A percentile compares a stretch with the other conserved stretches of the same genome.
These are phyloP conservation scores for Myxocyprinus asiaticus DNA, from an alignment of 2,113 vertebrate genomes.

Conservation along the genomic window DNA sequence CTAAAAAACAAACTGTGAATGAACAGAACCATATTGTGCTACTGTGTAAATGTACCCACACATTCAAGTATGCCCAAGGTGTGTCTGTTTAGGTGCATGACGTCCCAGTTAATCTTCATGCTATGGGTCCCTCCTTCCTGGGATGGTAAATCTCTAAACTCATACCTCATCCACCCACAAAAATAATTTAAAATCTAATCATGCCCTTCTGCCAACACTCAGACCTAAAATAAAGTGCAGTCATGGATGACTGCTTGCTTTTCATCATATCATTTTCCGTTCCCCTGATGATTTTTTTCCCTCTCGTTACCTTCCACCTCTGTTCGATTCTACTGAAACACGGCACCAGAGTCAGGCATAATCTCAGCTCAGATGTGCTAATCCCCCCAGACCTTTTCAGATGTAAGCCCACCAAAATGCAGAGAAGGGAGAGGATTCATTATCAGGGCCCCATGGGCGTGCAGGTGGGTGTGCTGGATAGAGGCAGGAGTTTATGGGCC, in stretches of 20 bases:
- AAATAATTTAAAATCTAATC: constrained; percentile 37
- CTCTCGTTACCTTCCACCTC: constrained; percentile 50
- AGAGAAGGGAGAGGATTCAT: constrained; percentile 58
- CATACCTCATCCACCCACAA: constrained; percentile 31
- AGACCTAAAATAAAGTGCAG: constrained; percentile 65
- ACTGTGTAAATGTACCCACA: no score
- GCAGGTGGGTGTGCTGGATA: constrained; percentile 17
- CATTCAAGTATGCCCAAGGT: background rate
- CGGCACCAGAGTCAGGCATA: constrained; percentile 60
- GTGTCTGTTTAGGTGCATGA: constrained; percentile 12
- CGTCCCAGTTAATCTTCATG: constrained; percentile 32
- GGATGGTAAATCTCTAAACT: constrained; percentile 24
- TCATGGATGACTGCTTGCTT: constrained; percentile 61
- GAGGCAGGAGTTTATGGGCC: constrained; percentile 46
- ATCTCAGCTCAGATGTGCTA: constrained; percentile 76
- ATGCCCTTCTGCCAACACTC: constrained; percentile 24
- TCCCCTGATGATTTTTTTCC: constrained; percentile 50
- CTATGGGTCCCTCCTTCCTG: background rate
- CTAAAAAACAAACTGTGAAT: no score
- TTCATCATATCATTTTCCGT: constrained; percentile 63
- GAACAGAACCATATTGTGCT: no score
- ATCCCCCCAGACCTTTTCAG: constrained; percentile 63
- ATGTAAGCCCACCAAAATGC: constrained; percentile 65
- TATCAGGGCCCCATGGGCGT: constrained; percentile 48
- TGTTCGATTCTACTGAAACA: constrained; percentile 58